Evolutionary conservation across 2,888 invertebrate genomes (phyloP).

Genomic region (Mongoloraphidia duomilia): DNA sequence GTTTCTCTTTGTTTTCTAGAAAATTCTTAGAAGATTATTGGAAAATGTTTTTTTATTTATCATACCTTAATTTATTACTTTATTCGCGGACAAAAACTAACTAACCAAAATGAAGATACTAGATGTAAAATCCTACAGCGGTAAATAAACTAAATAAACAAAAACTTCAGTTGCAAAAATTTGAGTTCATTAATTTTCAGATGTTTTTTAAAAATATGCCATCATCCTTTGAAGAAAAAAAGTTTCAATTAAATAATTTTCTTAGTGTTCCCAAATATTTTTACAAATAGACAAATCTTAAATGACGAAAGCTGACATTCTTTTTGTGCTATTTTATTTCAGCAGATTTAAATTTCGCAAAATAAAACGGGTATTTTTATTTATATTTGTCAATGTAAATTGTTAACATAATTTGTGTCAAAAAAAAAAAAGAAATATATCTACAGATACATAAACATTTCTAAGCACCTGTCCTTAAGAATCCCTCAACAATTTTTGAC

Average conservation of each 20-base stretch:
- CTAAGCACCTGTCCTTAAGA: too few relatives aligned
- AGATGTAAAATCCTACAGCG: too few relatives aligned
- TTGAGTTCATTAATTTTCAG: slow-evolving; percentile 2
- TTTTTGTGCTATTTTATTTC: not conserved
- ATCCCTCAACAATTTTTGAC: too few relatives aligned
- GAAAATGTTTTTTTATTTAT: slow-evolving; percentile 26
- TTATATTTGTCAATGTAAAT: slow-evolving; percentile 11
- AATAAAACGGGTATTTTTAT: slow-evolving; percentile 10
- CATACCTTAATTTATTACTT: slow-evolving; percentile 6
- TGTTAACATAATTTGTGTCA: slow-evolving; percentile 21
- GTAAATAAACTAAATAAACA: not conserved
- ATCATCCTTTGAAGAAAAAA: too few relatives aligned
- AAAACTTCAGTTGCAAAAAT: slow-evolving; percentile 3
- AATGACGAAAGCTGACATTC: not conserved
- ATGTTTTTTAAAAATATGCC: too few relatives aligned
- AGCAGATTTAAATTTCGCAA: not conserved
- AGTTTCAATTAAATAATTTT: too few relatives aligned
- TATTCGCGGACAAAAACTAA: too few relatives aligned
- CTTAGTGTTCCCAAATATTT: too few relatives aligned
- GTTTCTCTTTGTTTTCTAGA: slow-evolving; percentile 4
- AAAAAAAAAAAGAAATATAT: too few relatives aligned
- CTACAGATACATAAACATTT: too few relatives aligned
- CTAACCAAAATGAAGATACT: too few relatives aligned
- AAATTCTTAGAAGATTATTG: slow-evolving; percentile 24
- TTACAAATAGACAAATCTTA: too few relatives aligned